These are phyloP conservation scores for Carassius gibelio DNA, from an alignment of 2,113 vertebrate genomes.

Conservation along the genomic window DNA sequence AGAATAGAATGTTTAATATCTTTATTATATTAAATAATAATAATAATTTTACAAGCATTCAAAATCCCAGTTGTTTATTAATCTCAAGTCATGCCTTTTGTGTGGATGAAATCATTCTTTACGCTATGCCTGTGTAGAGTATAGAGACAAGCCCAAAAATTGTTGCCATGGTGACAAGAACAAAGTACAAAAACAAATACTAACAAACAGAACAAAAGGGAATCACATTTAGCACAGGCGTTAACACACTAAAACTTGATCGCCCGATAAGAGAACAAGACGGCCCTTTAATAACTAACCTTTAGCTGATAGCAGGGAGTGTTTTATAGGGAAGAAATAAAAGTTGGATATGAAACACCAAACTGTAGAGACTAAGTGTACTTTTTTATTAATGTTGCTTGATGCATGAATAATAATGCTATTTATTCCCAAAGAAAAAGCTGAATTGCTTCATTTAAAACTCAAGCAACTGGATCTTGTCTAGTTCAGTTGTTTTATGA, in stretches of 20 bases:
- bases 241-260: background rate
- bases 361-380: too few relatives aligned
- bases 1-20: too few relatives aligned
- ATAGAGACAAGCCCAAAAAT: background rate
- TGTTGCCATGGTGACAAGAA: background rate
- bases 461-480: background rate
- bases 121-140: background rate
- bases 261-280: constrained; percentile 12
- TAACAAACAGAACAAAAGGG: background rate
- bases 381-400: too few relatives aligned
- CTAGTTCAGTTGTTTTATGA: background rate
- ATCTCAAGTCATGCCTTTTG: background rate
- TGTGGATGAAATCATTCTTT: background rate
- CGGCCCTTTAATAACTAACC: background rate
- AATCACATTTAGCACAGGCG: background rate
- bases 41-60: too few relatives aligned
- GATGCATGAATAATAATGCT: background rate
- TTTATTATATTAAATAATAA: too few relatives aligned
- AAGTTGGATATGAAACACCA: background rate
- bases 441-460: background rate
- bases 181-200: constrained; percentile 7
- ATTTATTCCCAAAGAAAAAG: background rate
- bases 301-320: background rate
- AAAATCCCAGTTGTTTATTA: background rate
- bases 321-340: background rate